Base-by-base conservation (phyloP, 2,797 vertebrate species). In the Cheirogaleus major region DNA sequence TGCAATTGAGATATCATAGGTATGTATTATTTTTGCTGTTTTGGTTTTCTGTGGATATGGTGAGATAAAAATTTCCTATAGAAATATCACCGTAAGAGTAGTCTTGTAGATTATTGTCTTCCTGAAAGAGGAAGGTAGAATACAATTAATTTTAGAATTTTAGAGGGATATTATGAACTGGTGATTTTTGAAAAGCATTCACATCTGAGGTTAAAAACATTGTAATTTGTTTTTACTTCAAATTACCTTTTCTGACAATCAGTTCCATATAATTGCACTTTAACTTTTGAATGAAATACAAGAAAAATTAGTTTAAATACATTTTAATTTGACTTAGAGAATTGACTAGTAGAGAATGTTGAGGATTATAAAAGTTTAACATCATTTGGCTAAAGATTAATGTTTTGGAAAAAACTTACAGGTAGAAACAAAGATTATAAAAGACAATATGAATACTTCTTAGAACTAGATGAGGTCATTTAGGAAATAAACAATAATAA, bases 1-100 rank as follows among this genome's bases (percentile, higher is more conserved):
- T 98, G 95, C 98, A 98, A 76, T 50, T 99, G 14, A 98, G 98
- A 30, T 99, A 99, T 95, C 95, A 98, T 93, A 98, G 98, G 99
- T 99, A 96, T 25, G 98, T 95, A 25, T 61, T 57, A 52, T 30
- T 82, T 95, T 95, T 57, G 67, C 41, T 86, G 20, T 61, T 82
- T 78, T 59, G 20, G 80, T 86, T 78, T 81, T 88, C 72, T 50
- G 27, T 55, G 38, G 23, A 15, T 59, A 41, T 18, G 72, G 50
- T 72, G 43, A 95, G 57, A 82, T 41, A 67, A 92, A 69, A 22
- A 41, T 52, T 92, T 92, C 52, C 20, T 69, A 3, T 67, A 83
- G 73, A 84, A 70, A 52, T 85, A 38, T 63, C 20, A 13, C 9
- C 2, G 17, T 86, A 7, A 11, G 3, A 15, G 32, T 84, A n/a